Percentiles rank a stretch among this genome's conserved stretches.
Evolutionary conservation across 2,797 vertebrate genomes (phyloP).

Genomic region (Rhadinocentrus ornatus): DNA sequence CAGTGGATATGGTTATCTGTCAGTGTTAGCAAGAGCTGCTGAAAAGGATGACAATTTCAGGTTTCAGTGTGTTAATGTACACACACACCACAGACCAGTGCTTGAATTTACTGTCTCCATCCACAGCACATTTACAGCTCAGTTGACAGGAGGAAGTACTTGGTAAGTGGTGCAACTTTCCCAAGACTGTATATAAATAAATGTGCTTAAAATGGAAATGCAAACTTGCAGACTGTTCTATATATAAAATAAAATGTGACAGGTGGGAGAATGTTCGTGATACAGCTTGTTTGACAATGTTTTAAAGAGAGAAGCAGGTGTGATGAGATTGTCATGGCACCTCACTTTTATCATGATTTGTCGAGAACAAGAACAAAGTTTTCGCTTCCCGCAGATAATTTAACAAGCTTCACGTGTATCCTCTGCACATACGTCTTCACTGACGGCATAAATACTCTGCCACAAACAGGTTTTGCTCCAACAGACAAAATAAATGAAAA

Average conservation of each 20-base stretch:
- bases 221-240: slow-evolving; percentile 13
- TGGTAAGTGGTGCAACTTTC: slow-evolving; percentile 48
- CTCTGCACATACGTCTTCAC: no score
- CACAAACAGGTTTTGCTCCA: no score
- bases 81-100: neutral
- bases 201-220: slow-evolving; percentile 44
- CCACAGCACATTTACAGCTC: slow-evolving; percentile 59
- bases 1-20: neutral
- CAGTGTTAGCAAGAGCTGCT: slow-evolving; percentile 5
- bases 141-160: slow-evolving; percentile 46
- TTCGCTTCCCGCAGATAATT: no score
- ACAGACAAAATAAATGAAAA: no score
- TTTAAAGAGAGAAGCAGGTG: slow-evolving; percentile 9
- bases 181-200: slow-evolving; percentile 63
- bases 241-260: slow-evolving; percentile 20
- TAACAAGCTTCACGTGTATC: no score
- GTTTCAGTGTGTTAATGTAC: slow-evolving; percentile 36
- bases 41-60: slow-evolving; percentile 33
- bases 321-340: neutral
- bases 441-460: no score
- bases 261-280: neutral
- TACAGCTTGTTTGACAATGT: neutral
- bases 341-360: neutral
- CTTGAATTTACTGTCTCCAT: slow-evolving; percentile 47
- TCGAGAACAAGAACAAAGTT: neutral